These are phyloP conservation scores for Ectemnius cavifrons DNA, from an alignment of 2,888 invertebrate genomes.

Conservation along the genomic window DNA sequence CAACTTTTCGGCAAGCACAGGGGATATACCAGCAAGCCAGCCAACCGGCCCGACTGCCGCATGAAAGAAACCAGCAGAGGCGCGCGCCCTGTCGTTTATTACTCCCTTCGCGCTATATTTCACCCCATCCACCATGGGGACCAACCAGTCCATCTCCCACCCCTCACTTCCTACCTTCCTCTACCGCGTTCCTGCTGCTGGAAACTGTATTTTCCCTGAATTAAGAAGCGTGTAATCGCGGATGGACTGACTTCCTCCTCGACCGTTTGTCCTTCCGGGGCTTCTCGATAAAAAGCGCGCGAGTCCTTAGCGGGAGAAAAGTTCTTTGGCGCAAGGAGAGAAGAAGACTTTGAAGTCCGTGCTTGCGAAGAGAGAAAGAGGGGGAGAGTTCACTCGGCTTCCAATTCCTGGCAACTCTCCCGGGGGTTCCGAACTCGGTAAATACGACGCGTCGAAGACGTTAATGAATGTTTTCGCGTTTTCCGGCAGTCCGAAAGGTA, in stretches of 20 bases:
- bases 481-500: not conserved
- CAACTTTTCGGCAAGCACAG: slow-evolving; percentile 46
- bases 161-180: not conserved
- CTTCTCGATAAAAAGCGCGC: slow-evolving; percentile 1
- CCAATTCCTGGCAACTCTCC: not conserved
- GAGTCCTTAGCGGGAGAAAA: not conserved
- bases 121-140: slow-evolving; percentile 12
- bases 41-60: slow-evolving; percentile 20
- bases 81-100: slow-evolving; percentile 24
- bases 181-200: not conserved
- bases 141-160: not conserved
- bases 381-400: not conserved
- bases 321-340: no score
- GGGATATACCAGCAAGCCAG: slow-evolving; percentile 35
- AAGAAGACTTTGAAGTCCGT: not conserved
- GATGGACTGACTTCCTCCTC: not conserved
- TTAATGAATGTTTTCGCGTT: slow-evolving; percentile 60
- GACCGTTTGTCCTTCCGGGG: not conserved
- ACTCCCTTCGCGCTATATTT: slow-evolving; percentile 18
- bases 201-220: not conserved
- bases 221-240: not conserved
- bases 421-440: slow-evolving; percentile 13
- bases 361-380: slow-evolving; percentile 1
- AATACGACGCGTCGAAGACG: slow-evolving; percentile 46
- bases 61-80: slow-evolving; percentile 44